These are phyloP conservation scores for Otus sunia DNA, from an alignment of 2,113 vertebrate species.

Conservation along the genomic window DNA sequence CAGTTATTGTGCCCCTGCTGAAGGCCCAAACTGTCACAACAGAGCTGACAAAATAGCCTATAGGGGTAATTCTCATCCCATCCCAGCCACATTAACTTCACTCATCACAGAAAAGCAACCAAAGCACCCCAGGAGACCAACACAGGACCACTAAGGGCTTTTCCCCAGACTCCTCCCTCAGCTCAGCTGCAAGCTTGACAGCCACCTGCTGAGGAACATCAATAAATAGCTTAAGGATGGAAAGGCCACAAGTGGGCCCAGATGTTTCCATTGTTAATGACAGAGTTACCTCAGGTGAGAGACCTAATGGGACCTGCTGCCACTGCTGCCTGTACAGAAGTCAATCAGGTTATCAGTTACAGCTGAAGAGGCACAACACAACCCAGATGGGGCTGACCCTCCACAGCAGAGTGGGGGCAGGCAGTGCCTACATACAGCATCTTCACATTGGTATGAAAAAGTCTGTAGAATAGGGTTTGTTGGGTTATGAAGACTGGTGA, in stretches of 20 bases:
- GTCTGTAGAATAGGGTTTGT: background rate
- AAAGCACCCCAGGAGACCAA: fast-evolving
- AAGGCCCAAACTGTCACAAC: background rate
- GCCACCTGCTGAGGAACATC: background rate
- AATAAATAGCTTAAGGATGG: background rate
- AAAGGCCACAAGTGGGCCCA: background rate
- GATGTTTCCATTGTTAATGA: background rate
- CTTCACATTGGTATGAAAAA: background rate
- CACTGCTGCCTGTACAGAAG: background rate
- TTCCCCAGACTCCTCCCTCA: background rate
- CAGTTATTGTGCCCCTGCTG: background rate
- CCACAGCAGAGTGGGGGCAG: fast-evolving
- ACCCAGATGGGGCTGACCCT: background rate
- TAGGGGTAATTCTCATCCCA: background rate
- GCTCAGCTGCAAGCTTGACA: background rate
- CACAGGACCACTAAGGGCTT: fast-evolving
- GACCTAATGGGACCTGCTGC: background rate
- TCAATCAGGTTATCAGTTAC: background rate
- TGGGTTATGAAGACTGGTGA: background rate
- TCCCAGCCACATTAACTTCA: background rate
- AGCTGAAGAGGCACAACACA: background rate
- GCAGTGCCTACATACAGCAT: fast-evolving
- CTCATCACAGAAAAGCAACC: background rate
- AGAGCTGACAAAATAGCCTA: background rate
- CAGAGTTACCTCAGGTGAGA: background rate